Base-by-base conservation (phyloP, 2,113 vertebrate species). In the Oncorhynchus kisutch region DNA sequence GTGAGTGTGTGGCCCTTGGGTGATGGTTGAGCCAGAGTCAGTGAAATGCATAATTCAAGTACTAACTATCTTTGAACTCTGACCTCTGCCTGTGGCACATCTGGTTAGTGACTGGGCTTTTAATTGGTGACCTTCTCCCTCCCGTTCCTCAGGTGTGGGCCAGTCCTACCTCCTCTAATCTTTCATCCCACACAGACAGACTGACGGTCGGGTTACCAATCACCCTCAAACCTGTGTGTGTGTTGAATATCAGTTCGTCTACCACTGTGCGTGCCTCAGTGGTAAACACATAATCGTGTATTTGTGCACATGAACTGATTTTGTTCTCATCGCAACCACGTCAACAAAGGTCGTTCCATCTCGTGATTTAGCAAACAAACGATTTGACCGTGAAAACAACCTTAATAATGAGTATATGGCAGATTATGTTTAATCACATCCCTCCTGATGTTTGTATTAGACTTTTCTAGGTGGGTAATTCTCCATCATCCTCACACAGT, bases 381-480 rank as follows among this genome's bases (percentile, higher is more conserved):
- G 68, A 74, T 72, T 39, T 71, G 71, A 79, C 60, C 6, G 3
- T 71, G 67, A 75, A 71, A 64, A 77, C 71, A 75, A 81, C 51
- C 51, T 14, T 54, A 83, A 77, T 34, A 34, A 72, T 29, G 73
- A 77, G 67, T 72, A 54, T 59, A 62, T 12, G 48, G 59, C 11
- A 67, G 22, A 48, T 75, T 73, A 67, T 76, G 12, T 16, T 13
- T 14, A 11, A 67, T 45, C 39, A 45, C 39, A 45, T 8, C 11
- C 25, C 13, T 25, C 11, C 65, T 29, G 25, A 22, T 67, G 24
- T 29, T 25, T 67, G n/a, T 70, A 14, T 22, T 24, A 48, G 34
- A 9, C n/a, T n/a, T 45, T 70, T 18, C n/a, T 49, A 29, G 8
- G 34, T 49, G 68, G 20, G 11, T 49, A 22, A 8, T 67, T 78